A percentile compares a stretch with the other conserved stretches of the same genome.
Evolutionary conservation across 2,113 vertebrate species (phyloP).

Genomic region (Laticauda colubrina): DNA sequence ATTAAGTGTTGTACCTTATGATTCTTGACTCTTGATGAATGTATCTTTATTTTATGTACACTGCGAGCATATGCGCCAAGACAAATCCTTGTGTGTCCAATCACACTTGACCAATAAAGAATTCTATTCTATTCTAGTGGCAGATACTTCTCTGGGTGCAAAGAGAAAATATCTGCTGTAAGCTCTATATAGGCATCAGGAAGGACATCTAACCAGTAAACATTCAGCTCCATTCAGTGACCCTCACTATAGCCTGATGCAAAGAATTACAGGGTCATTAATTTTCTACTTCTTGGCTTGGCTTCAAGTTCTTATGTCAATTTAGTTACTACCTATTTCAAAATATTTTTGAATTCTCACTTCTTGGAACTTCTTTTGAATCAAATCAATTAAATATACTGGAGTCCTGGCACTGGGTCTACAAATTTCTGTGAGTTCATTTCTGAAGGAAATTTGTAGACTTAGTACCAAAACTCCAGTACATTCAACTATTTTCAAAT

Average conservation of each 20-base stretch:
- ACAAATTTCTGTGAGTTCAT: not conserved
- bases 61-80: no score
- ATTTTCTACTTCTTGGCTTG: not conserved
- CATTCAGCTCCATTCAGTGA: not conserved
- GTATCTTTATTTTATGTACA: no score
- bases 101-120: no score
- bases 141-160: not conserved
- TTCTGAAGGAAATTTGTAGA: not conserved
- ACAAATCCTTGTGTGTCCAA: no score
- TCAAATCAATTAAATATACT: not conserved
- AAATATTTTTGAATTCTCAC: not conserved
- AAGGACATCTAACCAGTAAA: not conserved
- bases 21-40: no score
- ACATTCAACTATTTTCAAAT: not conserved
- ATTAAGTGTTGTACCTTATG: no score
- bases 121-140: not conserved
- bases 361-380: not conserved
- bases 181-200: not conserved
- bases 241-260: not conserved
- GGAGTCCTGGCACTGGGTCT: not conserved
- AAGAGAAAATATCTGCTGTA: not conserved
- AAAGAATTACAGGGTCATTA: not conserved
- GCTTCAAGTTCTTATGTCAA: not conserved
- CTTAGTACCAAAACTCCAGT: not conserved
- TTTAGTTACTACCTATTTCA: not conserved